Evolutionary conservation across 2,797 vertebrate genomes (phyloP), one percentile per base, ranked within the genome.

Genomic region (Coregonus ussuriensis): DNA sequence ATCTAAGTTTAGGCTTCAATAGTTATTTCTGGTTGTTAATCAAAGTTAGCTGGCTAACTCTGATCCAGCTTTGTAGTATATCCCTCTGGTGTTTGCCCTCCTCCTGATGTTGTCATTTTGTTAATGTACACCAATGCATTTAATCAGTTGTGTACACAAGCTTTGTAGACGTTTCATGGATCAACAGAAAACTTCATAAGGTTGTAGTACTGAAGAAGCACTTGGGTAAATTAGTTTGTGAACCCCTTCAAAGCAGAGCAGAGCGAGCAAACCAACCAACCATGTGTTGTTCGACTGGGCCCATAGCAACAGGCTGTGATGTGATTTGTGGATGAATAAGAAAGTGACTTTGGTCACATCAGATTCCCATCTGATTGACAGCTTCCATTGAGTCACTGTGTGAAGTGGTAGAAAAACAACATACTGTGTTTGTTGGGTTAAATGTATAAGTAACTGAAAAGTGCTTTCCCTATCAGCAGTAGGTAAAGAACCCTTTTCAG

Each of bases 301-400:
- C 54, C 54, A 37, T 62, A 53, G 59, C 78, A 69, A 74, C 74
- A 73, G 74, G 54, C 37, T 71, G 74, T 47, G 52, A 75, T 25
- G 54, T 59, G 73, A 33, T 47, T 31, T 29, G 9, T 77, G 77
- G 81, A 79, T 77, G 73, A 74, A 35, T 66, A 79, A 76, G 79
- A 59, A 56, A 21, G 86, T 88, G 91, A 91, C 92, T 91, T 87
- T 75, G 92, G 90, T 92, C 93, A 59, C 72, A 91, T 90, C 93
- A 91, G 92, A 94, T 95, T 95, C 93, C 93, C 93, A 95, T 93
- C 93, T 91, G 91, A 91, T 88, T 67, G 91, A 93, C 92, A 79
- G 75, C 86, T 87, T 84, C 75, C 29, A 59, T 89, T 79, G 90
- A 92, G 91, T 91, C 93, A 92, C 88, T 37, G 54, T 15, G 25